Base-by-base conservation (phyloP, 2,113 vertebrate genomes). In the Grammomys surdaster region DNA sequence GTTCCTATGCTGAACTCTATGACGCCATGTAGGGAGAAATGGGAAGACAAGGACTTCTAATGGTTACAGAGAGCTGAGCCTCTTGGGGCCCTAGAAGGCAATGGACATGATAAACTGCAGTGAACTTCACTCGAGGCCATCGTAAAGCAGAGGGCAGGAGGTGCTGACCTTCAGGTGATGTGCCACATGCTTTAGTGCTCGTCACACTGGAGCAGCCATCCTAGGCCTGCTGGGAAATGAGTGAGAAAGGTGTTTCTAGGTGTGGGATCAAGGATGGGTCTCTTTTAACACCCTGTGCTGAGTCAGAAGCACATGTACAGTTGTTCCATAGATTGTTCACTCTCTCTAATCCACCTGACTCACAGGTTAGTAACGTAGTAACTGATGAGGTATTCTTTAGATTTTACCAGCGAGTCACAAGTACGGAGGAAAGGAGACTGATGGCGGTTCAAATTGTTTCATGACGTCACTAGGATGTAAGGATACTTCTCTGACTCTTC, bases 331-430 rank as follows among this genome's bases (percentile, higher is more conserved):
- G 76, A 95, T 89, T 78, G 81, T 93, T 93, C 20, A n/a, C 76
- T 91, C 96, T 97, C 86, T 88, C 77, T 93, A 90, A 92, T 97
- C 97, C 95, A 82, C 93, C 94, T 97, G 96, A 98, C 70, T 98
- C 96, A 97, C 91, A 95, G 96, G 88, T 95, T 96, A 90, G 75
- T 91, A 89, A 95, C 90, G 96, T 93, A 69, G 97, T 89, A 91
- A 97, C 96, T 97, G 97, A 85, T 0, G 87, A 97, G 95, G 93
- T 48, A 81, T 33, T 97, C 86, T 96, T 95, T 86, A 88, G 3
- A 19, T 28, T 97, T 97, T 87, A 94, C 94, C 88, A 80, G 43
- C 96, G 97, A 98, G 95, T 98, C 97, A 98, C 36, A 89, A 82
- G n/a, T 70, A 95, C 92, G 87, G 90, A 95, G 72, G 91, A 92